Conservation (phyloP, 2,888 invertebrate genomes). For the Cecidostiba fungosa region DNA sequence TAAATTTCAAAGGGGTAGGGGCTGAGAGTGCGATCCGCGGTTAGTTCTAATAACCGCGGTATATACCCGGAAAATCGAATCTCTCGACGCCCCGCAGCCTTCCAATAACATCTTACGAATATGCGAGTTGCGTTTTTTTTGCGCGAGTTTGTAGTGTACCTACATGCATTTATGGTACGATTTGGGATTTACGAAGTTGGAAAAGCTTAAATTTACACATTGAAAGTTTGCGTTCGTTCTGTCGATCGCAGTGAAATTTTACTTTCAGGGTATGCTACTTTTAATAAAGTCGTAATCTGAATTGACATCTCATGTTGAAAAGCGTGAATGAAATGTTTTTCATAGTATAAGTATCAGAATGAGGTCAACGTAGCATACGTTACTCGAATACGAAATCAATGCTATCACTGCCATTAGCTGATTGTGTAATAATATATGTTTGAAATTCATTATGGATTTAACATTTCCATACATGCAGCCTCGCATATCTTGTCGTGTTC, state of each 20-base stretch:
- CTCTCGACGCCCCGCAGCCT: constrained; percentile 55
- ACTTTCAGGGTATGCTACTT: too few relatives aligned
- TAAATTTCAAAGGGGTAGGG: constrained; percentile 60
- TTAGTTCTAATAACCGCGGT: constrained; percentile 52
- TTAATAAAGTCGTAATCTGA: background rate
- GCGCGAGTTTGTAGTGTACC: background rate
- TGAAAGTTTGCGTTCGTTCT: background rate
- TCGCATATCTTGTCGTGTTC: too few relatives aligned
- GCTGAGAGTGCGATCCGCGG: constrained; percentile 58
- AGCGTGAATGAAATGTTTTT: background rate
- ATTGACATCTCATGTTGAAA: background rate
- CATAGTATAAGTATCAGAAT: background rate
- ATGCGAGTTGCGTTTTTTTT: background rate
- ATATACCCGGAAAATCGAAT: constrained; percentile 65
- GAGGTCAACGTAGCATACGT: background rate
- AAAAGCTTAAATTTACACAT: background rate
- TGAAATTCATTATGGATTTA: background rate
- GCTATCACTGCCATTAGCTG: background rate
- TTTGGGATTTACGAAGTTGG: background rate
- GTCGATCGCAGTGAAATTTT: background rate
- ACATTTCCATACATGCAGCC: background rate
- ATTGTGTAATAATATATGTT: background rate
- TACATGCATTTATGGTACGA: background rate
- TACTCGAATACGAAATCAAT: background rate
- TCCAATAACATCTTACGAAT: constrained; percentile 40